phyloP scores from a whole-genome alignment of 2,113 vertebrate species.

The Oenanthe melanoleuca region DNA sequence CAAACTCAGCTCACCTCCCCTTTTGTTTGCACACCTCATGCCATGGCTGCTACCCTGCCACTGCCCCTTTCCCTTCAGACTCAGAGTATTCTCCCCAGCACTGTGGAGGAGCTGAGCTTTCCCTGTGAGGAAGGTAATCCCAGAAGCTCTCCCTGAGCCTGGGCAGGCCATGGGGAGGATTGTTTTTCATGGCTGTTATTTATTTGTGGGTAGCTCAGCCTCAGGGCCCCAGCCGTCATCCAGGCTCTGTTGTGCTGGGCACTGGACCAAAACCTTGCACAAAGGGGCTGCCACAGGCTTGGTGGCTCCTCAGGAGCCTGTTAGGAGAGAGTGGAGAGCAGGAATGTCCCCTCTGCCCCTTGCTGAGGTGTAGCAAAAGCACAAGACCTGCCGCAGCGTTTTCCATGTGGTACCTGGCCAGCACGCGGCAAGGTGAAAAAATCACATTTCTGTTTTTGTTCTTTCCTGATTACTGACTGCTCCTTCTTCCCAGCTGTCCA shows the following conservation, averaged over 20 bases:
- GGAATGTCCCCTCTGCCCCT: background rate
- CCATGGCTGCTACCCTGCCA: background rate
- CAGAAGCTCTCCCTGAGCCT: background rate
- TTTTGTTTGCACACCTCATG: background rate
- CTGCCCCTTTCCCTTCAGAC: background rate
- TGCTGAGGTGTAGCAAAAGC: background rate
- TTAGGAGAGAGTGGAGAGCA: background rate
- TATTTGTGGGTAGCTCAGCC: slow-evolving; percentile 21
- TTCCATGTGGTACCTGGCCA: background rate
- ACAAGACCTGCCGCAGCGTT: background rate
- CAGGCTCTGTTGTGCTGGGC: background rate
- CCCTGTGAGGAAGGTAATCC: background rate
- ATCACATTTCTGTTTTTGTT: background rate
- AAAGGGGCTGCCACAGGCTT: background rate
- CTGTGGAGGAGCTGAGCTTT: background rate
- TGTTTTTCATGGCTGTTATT: background rate
- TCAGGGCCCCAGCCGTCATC: background rate
- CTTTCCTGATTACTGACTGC: background rate
- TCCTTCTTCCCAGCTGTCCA: background rate
- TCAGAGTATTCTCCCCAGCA: background rate
- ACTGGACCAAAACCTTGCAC: background rate
- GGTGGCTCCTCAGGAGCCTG: background rate
- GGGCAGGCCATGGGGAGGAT: background rate
- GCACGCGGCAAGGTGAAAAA: background rate
- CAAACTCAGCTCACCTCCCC: background rate